These are phyloP conservation scores for Lasioglossum oenotherae DNA, from an alignment of 2,888 invertebrate species.

Conservation along the genomic window DNA sequence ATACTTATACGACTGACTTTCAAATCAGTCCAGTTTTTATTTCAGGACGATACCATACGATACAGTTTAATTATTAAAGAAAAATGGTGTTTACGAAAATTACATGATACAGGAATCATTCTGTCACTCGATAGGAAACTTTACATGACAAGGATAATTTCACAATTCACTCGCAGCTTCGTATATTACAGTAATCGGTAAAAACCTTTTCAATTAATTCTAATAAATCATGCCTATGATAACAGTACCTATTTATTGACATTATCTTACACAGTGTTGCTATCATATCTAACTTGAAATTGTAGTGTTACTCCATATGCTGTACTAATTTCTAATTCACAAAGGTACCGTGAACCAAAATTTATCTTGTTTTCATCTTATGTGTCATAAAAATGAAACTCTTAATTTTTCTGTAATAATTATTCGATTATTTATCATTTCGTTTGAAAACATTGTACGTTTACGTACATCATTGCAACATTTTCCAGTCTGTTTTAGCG, in stretches of 20 bases:
- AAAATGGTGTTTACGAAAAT: conserved; percentile 4
- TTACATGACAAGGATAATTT: not conserved
- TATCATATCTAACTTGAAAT: not conserved
- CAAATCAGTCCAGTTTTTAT: conserved; percentile 9
- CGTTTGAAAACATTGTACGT: not conserved
- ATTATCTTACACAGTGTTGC: not conserved
- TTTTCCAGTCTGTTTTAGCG: not conserved
- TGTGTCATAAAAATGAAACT: not conserved
- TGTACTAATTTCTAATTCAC: not conserved
- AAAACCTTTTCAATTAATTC: not conserved
- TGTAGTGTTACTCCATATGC: not conserved
- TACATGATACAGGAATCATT: not conserved
- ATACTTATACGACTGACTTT: conserved; percentile 27
- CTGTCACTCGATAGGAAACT: not conserved
- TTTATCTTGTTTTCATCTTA: not conserved
- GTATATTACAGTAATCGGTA: not conserved
- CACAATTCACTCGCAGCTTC: not conserved
- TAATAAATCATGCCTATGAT: conserved; percentile 2
- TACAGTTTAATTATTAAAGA: not conserved
- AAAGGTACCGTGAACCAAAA: not conserved
- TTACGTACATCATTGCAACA: not conserved
- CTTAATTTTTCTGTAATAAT: not conserved
- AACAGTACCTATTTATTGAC: not conserved
- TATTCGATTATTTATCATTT: not conserved
- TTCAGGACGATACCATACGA: not conserved